Conservation (phyloP, 2,888 invertebrate genomes). For the Stenurella melanura region DNA sequence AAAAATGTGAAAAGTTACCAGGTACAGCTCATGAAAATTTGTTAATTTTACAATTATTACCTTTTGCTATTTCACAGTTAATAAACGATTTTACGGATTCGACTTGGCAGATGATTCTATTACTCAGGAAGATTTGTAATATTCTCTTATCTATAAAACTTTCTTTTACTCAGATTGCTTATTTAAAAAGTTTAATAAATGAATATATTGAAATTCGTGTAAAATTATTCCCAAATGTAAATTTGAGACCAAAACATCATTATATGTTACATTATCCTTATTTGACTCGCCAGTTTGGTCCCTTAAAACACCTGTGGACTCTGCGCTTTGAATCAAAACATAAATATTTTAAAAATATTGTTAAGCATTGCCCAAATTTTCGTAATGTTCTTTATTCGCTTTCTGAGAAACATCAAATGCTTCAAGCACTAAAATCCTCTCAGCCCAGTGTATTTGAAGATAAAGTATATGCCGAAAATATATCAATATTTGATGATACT, state of each 20-base stretch:
- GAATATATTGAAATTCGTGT: constrained; percentile 1
- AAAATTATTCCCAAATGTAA: neutral
- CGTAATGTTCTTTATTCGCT: too few relatives aligned
- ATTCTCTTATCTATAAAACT: constrained; percentile 14
- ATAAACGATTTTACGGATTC: neutral
- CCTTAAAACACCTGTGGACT: constrained; percentile 51
- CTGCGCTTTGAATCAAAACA: constrained; percentile 58
- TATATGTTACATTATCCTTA: constrained; percentile 56
- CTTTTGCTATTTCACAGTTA: neutral
- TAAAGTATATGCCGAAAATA: too few relatives aligned
- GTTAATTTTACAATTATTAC: neutral
- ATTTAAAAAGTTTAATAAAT: constrained; percentile 7
- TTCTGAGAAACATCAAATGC: too few relatives aligned
- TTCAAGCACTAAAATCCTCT: too few relatives aligned
- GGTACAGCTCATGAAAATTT: constrained; percentile 42
- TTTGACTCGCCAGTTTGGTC: constrained; percentile 54
- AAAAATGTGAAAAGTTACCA: constrained; percentile 34
- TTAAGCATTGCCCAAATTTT: too few relatives aligned
- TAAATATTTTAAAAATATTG: neutral
- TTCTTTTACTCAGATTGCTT: constrained; percentile 41
- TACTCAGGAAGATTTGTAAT: neutral
- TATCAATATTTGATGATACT: too few relatives aligned
- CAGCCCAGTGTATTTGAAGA: too few relatives aligned
- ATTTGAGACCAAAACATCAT: constrained; percentile 49
- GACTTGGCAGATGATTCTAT: neutral